Evolutionary conservation across 2,113 vertebrate genomes (phyloP).

Genomic region (Lipotes vexillifer): DNA sequence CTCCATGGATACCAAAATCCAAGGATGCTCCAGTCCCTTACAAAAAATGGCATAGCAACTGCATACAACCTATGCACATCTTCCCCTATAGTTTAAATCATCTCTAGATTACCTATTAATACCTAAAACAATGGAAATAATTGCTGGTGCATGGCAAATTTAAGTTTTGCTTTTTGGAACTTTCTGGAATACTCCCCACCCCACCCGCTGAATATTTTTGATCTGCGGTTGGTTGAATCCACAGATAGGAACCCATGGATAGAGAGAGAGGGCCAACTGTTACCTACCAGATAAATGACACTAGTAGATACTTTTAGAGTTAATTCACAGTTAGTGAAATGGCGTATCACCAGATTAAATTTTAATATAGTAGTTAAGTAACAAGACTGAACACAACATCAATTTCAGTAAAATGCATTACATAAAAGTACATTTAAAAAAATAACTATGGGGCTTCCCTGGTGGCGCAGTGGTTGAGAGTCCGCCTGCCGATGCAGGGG

Average conservation of each 20-base stretch:
- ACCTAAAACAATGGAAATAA: neutral
- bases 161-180: neutral
- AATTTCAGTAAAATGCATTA: constrained; percentile 11
- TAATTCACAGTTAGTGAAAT: neutral
- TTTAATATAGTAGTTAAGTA: constrained; percentile 30
- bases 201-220: too few relatives aligned
- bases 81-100: neutral
- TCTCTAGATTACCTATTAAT: neutral
- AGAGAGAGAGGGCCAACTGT: neutral
- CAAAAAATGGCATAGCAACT: neutral
- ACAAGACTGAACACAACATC: neutral
- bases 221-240: neutral
- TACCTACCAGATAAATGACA: constrained; percentile 7
- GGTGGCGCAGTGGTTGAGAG: too few relatives aligned
- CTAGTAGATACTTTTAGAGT: neutral
- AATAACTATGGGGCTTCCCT: neutral
- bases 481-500: too few relatives aligned
- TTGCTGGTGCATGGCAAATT: neutral
- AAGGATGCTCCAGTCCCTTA: neutral
- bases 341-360: neutral
- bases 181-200: neutral
- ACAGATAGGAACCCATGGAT: neutral
- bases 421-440: neutral
- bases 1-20: neutral
- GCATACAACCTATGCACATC: neutral